Conservation (phyloP, 1,140 invertebrate genomes). For the Eriocheir sinensis region DNA sequence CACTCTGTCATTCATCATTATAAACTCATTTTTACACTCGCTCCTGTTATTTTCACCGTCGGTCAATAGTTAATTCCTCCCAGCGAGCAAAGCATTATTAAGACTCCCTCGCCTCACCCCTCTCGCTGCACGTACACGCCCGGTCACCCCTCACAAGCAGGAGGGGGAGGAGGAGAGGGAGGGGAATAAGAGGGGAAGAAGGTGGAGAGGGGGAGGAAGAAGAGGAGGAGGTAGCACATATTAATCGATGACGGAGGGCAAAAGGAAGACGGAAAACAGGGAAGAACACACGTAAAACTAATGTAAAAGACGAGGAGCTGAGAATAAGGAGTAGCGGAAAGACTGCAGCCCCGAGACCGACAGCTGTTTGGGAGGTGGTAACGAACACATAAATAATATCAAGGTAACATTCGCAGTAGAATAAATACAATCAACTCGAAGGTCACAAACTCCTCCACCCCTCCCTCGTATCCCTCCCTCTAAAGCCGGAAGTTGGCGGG, state of each 20-base stretch:
- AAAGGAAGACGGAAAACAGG: background rate
- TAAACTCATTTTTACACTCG: too few relatives aligned
- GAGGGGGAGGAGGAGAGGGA: background rate
- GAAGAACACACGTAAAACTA: background rate
- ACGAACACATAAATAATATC: background rate
- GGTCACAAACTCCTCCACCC: background rate
- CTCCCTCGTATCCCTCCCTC: background rate
- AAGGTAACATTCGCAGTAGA: background rate
- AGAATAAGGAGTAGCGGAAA: background rate
- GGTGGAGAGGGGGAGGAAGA: background rate
- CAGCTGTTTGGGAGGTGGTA: background rate
- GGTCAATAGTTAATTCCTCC: too few relatives aligned
- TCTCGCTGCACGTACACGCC: too few relatives aligned
- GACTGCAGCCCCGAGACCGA: background rate
- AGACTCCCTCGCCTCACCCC: too few relatives aligned
- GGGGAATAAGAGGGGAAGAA: background rate
- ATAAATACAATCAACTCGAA: background rate
- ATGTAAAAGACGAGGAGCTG: background rate
- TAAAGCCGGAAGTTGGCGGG: constrained; percentile 1
- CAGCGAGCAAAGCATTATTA: too few relatives aligned
- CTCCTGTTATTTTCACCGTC: too few relatives aligned
- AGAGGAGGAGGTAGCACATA: background rate
- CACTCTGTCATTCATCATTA: too few relatives aligned
- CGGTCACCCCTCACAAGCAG: too few relatives aligned
- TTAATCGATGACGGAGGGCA: constrained; percentile 10